A percentile compares a stretch with the other conserved stretches of the same genome.
Evolutionary conservation across 2,113 vertebrate genomes (phyloP).

Genomic region (Nanorana parkeri): DNA sequence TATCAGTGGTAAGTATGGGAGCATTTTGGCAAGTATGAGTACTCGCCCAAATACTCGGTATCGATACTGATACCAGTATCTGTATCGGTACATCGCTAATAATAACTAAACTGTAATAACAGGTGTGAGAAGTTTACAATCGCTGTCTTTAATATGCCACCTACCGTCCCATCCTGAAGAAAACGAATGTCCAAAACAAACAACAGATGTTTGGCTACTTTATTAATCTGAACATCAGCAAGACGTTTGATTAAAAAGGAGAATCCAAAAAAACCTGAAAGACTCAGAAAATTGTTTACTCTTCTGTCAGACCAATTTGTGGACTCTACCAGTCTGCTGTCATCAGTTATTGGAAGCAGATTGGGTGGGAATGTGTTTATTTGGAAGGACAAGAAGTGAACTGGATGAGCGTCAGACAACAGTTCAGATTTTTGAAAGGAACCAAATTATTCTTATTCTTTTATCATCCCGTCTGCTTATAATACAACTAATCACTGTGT

Average conservation of each 20-base stretch:
- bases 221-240: not conserved
- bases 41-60: no score
- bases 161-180: not conserved
- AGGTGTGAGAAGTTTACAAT: no score
- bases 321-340: not conserved
- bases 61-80: no score
- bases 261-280: not conserved
- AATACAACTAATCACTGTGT: not conserved
- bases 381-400: not conserved
- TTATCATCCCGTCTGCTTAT: not conserved
- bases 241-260: not conserved
- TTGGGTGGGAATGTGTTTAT: conserved; percentile 8
- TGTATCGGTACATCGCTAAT: no score
- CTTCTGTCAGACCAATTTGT: conserved; percentile 1
- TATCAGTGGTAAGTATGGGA: no score
- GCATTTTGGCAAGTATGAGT: no score
- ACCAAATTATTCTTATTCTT: not conserved
- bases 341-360: conserved; percentile 26
- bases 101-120: no score
- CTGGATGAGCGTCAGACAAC: not conserved
- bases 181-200: not conserved
- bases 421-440: no score
- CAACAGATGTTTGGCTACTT: not conserved
- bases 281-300: conserved; percentile 8
- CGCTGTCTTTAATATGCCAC: not conserved